Base-by-base conservation (phyloP, 2,888 invertebrate species). In the Kuschelorhynchus macadamiae region DNA sequence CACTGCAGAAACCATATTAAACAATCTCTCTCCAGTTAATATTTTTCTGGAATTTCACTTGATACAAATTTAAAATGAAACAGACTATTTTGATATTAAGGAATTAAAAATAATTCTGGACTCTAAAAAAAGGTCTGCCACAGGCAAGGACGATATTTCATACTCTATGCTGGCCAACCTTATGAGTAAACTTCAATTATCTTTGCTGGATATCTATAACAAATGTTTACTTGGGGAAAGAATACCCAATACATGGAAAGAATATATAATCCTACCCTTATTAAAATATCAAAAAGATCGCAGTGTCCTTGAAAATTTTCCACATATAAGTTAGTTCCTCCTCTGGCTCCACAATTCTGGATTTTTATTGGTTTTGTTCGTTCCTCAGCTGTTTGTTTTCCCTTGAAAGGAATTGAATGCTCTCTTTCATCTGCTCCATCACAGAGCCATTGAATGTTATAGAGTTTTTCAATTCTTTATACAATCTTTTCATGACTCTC, bases 121-220 rank as follows among this genome's bases (percentile, higher is more conserved):
- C 16, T 14, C n/a, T 5, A n/a, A 42, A 8, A 42, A 42, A 42
- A 14, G 3, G 2, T 42, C 42, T 1, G 42, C 42, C 16, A 42
- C 42, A 42, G 50, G 50, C 3, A 25, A 14, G 5, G 50, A 50
- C 32, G 25, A 50, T 11, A 50, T 50, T 11, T 30, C 50, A 11
- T 50, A 50, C 14, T 50, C 12, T 7, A 30, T 30, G 32, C 5
- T 14, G 12, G 16, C 2, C 7, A 25, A 7, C 25, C 25, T 25
- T 3, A 3, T 7, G 25, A 7, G 25, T 5, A 25, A 25, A 7
- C 25, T 25, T 12, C 32, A 30, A 50, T n/a, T 32, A n/a, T 1
- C 5, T 25, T 16, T 50, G 3, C 12, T 50, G 30, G 32, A 50
- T 17, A 50, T 50, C 4, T 50, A 30, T 14, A 50, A 50, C 32